Evolutionary conservation across 2,113 vertebrate species (phyloP).

Genomic region (Eptatretus burgeri): DNA sequence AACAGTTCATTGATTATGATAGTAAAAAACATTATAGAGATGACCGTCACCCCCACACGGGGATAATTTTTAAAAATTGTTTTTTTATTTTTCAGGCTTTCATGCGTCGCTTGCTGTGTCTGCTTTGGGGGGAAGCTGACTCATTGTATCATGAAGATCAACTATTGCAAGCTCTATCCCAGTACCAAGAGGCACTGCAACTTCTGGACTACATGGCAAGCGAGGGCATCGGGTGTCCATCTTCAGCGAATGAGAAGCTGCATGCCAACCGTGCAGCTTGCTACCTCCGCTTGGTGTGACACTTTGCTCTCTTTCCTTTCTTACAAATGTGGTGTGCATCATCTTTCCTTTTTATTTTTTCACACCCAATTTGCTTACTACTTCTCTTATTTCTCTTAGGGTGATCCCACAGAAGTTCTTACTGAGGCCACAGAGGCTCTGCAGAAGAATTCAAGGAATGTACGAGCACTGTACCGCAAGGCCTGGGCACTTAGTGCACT

Average conservation of each 20-base stretch:
- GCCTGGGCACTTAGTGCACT: slow-evolving; percentile 49
- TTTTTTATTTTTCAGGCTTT: slow-evolving; percentile 31
- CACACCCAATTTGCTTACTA: neutral
- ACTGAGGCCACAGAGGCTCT: slow-evolving; percentile 57
- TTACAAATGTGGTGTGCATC: neutral
- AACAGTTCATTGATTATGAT: too few relatives aligned
- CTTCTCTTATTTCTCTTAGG: slow-evolving; percentile 16
- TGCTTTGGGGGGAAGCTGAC: slow-evolving; percentile 74
- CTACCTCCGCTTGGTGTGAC: slow-evolving; percentile 25
- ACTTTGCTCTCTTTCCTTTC: neutral
- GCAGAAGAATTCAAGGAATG: slow-evolving; percentile 41
- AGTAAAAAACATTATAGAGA: too few relatives aligned
- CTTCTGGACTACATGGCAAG: slow-evolving; percentile 64
- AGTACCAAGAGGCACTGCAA: slow-evolving; percentile 62
- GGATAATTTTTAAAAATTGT: neutral
- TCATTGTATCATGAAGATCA: slow-evolving; percentile 49
- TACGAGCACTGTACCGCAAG: slow-evolving; percentile 59
- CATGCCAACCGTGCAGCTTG: slow-evolving; percentile 63
- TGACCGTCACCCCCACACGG: too few relatives aligned
- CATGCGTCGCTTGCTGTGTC: slow-evolving; percentile 49
- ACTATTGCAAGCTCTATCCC: slow-evolving; percentile 43
- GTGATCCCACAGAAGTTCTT: slow-evolving; percentile 41
- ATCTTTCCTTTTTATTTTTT: neutral
- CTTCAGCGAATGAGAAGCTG: slow-evolving; percentile 41
- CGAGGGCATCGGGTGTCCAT: slow-evolving; percentile 43